Evolutionary conservation across 2,888 invertebrate genomes (phyloP), one percentile per base, ranked within the genome.

Genomic region (Nomada goodeniana): DNA sequence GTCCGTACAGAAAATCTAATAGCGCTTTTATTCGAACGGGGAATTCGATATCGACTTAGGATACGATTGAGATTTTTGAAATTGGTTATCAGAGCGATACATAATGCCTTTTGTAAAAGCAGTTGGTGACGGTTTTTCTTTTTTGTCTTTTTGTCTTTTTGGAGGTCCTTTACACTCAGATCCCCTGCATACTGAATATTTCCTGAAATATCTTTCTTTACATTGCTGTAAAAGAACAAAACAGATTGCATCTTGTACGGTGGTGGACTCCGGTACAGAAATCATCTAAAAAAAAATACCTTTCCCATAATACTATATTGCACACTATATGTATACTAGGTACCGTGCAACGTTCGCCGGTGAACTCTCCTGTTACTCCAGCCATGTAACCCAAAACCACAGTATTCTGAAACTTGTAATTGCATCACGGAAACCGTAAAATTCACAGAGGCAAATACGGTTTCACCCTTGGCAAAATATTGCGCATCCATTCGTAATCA

Each of bases 381-480:
- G 2, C 47, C n/a, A 1, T 59, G 44, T 47, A 47, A 29, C 9
- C 13, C 44, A 7, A 55, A 55, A 47, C 26, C 69, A 5, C 29
- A 9, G 47, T 13, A 47, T 59, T 70, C 15, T 59, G 57, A 0
- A 70, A 70, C 29, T 59, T 59, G 29, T 59, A 70, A 70, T 70
- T 59, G n/a, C 10, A 59, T 59, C n/a, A 10, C 10, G 9, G 47
- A n/a, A 59, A n/a, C 47, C 47, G 4, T 47, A 57, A 59, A 59
- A 57, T 42, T 13, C n/a, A 1, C 23, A n/a, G 20, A 55, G 23
- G 1, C 1, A 9, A 59, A 26, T 15, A 7, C n/a, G 59, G 26
- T 44, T 70, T 59, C 7, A 59, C 47, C 29, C 13, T 13, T 5
- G 11, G 10, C 18, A 29, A 15, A 7, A 59, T 29, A 23, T 59